A percentile compares a stretch with the other conserved stretches of the same genome.
Evolutionary conservation across 2,113 vertebrate species (phyloP).

Genomic region (Chloropsis hardwickii): DNA sequence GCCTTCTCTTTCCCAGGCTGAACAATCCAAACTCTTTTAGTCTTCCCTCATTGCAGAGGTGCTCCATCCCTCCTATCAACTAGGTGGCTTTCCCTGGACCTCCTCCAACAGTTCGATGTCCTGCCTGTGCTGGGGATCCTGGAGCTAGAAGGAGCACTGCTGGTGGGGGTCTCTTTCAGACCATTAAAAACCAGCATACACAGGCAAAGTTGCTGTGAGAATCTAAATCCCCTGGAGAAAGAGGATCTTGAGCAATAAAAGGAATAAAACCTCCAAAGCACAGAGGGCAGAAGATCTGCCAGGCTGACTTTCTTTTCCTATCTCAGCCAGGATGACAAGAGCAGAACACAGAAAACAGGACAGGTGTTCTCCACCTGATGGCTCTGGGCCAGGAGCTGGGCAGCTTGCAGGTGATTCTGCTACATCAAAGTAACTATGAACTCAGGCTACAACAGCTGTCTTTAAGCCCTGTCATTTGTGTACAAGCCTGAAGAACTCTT

Average conservation of each 20-base stretch:
- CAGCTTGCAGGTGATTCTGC: conserved; percentile 62
- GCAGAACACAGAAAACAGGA: background rate
- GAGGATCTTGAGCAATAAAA: background rate
- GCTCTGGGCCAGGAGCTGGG: conserved; percentile 46
- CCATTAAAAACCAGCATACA: background rate
- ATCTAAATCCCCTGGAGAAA: background rate
- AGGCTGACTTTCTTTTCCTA: background rate
- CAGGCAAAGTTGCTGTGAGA: background rate
- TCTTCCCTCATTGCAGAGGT: background rate
- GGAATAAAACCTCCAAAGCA: background rate
- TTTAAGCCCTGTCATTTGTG: background rate
- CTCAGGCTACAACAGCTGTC: conserved; percentile 56
- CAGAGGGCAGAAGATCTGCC: background rate
- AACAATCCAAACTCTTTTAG: background rate
- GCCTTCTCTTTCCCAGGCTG: background rate
- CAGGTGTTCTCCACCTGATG: conserved; percentile 58
- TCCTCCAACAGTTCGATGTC: rapidly evolving
- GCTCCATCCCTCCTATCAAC: background rate
- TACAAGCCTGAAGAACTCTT: background rate
- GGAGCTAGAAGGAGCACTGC: background rate
- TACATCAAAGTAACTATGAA: conserved; percentile 63
- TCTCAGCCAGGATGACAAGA: background rate
- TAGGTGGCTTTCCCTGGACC: background rate
- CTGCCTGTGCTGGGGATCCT: background rate
- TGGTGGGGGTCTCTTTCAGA: background rate